Conservation (phyloP, 2,888 invertebrate species). For the Drosophila longiperda region DNA sequence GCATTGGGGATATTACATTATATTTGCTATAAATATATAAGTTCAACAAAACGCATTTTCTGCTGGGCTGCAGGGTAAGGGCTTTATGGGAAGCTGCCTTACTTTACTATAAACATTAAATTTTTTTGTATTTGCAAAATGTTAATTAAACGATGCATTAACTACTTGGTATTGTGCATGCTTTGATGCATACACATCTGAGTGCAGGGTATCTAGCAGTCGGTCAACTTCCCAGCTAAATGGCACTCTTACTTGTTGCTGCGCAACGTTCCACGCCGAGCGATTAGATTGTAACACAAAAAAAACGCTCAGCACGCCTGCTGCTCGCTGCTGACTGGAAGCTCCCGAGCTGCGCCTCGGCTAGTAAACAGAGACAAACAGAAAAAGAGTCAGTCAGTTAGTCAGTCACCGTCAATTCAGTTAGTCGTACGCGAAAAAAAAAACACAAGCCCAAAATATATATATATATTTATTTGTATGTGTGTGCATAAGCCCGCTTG, state of each 20-base stretch:
- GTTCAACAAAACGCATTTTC: neutral
- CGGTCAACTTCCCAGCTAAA: neutral
- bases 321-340: slow-evolving; percentile 15
- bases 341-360: slow-evolving; percentile 39
- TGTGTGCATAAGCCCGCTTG: slow-evolving; percentile 14
- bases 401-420: slow-evolving; percentile 46
- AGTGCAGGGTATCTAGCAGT: slow-evolving; percentile 15
- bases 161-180: neutral
- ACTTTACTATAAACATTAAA: too few species aligned
- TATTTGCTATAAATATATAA: neutral
- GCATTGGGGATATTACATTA: neutral
- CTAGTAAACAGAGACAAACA: slow-evolving; percentile 34
- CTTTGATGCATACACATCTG: neutral
- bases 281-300: slow-evolving; percentile 65
- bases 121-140: neutral
- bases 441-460: slow-evolving; percentile 48
- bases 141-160: neutral
- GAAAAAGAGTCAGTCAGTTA: slow-evolving; percentile 36
- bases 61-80: neutral
- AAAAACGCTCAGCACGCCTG: slow-evolving; percentile 44
- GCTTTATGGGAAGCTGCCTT: neutral
- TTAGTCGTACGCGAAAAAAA: slow-evolving; percentile 74
- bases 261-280: slow-evolving; percentile 52
- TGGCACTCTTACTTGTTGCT: slow-evolving; percentile 12
- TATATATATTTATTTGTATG: neutral